Percentiles rank a stretch among this genome's conserved stretches.
Evolutionary conservation across 2,113 vertebrate genomes (phyloP).

Genomic region (Lycocorax pyrrhopterus): DNA sequence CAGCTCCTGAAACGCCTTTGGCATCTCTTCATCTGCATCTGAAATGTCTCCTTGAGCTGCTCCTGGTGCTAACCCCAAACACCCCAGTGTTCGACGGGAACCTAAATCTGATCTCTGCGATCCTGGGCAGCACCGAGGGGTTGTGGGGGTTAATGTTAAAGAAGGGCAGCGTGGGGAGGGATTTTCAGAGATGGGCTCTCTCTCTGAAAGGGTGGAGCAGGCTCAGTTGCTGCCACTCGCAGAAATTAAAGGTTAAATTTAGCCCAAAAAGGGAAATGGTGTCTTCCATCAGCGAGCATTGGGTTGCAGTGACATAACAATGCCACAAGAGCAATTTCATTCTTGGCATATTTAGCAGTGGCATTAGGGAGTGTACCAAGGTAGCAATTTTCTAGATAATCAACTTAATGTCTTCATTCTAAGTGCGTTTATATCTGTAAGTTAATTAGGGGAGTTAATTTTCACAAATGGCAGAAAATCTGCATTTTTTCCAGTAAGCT

Average conservation of each 20-base stretch:
- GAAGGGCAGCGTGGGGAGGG: not conserved
- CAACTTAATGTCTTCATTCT: constrained; percentile 76
- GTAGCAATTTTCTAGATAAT: constrained; percentile 80
- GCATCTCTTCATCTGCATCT: not conserved
- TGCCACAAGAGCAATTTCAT: constrained; percentile 63
- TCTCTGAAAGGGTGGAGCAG: not conserved
- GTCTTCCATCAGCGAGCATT: constrained; percentile 36
- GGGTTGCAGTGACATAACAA: constrained; percentile 53
- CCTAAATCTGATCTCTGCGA: not conserved
- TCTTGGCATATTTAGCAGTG: constrained; percentile 68
- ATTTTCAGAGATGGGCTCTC: not conserved
- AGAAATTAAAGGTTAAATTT: constrained; percentile 47
- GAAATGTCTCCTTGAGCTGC: not conserved
- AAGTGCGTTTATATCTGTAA: constrained; percentile 60
- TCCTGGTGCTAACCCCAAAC: not conserved
- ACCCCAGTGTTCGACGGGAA: not conserved
- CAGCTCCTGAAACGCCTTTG: not conserved
- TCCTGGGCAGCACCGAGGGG: not conserved
- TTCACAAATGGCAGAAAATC: constrained; percentile 72
- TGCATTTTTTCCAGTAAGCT: constrained; percentile 46
- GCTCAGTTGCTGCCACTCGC: not conserved
- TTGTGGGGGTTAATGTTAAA: not conserved
- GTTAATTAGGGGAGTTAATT: constrained; percentile 79
- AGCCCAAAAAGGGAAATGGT: not conserved
- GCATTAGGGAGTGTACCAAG: constrained; percentile 66